Conservation (phyloP, 2,888 invertebrate species). For the Thelaira solivaga region DNA sequence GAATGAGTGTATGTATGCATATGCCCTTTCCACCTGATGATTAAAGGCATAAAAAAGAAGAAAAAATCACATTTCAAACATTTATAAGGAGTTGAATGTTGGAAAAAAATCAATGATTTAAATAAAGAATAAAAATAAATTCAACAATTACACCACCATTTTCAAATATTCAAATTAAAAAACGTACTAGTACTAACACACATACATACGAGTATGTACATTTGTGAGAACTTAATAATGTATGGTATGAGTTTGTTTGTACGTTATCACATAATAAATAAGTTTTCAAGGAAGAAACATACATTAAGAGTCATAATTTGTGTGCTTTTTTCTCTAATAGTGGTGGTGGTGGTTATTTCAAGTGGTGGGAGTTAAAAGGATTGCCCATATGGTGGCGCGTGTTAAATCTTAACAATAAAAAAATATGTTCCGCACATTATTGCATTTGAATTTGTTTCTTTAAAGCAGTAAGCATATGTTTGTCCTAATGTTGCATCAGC, state of each 20-base stretch:
- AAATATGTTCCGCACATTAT: constrained; percentile 26
- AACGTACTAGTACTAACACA: no score
- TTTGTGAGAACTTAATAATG: background rate
- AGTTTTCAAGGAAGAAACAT: constrained; percentile 21
- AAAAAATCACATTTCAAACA: no score
- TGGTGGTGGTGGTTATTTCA: constrained; percentile 36
- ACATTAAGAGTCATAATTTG: constrained; percentile 35
- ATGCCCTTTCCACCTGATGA: no score
- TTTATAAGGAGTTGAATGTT: no score
- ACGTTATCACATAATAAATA: constrained; percentile 30
- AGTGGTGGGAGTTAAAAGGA: constrained; percentile 44
- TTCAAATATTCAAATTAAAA: background rate
- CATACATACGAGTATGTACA: background rate
- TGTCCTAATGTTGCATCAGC: constrained; percentile 34
- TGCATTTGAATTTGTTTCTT: constrained; percentile 38
- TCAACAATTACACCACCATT: constrained; percentile 20
- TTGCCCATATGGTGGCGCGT: constrained; percentile 52
- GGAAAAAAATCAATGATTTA: background rate
- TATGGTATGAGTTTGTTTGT: background rate
- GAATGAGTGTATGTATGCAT: no score
- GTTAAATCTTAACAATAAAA: constrained; percentile 41
- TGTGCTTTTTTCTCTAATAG: constrained; percentile 7
- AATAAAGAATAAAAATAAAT: background rate
- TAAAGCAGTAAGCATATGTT: constrained; percentile 51
- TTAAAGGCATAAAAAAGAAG: no score